Percentiles rank a stretch among this genome's conserved stretches.
Conservation (phyloP, 2,797 vertebrate species). For the Bovichtus diacanthus region DNA sequence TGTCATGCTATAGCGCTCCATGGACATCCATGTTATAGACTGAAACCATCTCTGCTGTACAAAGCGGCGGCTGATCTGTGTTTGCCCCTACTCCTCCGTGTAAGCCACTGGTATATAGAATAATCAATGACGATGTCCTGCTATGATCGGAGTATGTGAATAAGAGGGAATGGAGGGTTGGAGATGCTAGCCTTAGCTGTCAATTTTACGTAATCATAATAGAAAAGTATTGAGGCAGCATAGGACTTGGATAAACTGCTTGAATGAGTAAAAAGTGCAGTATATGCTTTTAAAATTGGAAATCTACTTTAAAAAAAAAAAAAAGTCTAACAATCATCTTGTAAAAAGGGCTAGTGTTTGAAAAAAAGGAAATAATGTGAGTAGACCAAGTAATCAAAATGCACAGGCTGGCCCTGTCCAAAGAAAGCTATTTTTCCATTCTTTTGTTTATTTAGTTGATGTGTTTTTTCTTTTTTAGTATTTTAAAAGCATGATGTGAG, state of each 20-base stretch:
- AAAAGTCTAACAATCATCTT: slow-evolving; percentile 67
- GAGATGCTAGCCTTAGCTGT: slow-evolving; percentile 47
- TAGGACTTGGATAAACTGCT: slow-evolving; percentile 16
- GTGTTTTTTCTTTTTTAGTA: slow-evolving; percentile 54
- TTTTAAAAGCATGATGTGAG: slow-evolving; percentile 71
- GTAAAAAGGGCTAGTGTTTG: slow-evolving; percentile 73
- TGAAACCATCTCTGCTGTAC: slow-evolving; percentile 76
- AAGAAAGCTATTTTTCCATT: slow-evolving; percentile 84
- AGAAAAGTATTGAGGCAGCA: not conserved
- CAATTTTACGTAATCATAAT: slow-evolving; percentile 42
- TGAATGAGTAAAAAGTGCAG: slow-evolving; percentile 26
- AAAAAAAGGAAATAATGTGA: slow-evolving; percentile 29
- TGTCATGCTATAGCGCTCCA: slow-evolving; percentile 70
- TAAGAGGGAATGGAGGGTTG: slow-evolving; percentile 38
- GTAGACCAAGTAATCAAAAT: slow-evolving; percentile 66
- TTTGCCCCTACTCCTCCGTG: slow-evolving; percentile 63
- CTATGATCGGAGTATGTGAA: slow-evolving; percentile 25
- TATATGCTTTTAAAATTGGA: slow-evolving; percentile 51
- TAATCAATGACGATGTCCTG: slow-evolving; percentile 31
- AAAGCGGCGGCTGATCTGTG: slow-evolving; percentile 73
- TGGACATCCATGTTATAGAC: slow-evolving; percentile 59
- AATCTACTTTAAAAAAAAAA: slow-evolving; percentile 54
- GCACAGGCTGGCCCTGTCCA: slow-evolving; percentile 89
- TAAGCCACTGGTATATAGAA: slow-evolving; percentile 53
- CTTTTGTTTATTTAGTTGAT: slow-evolving; percentile 50